Conservation (phyloP, 1,140 invertebrate species). For the Zaprionus lachaisei region DNA sequence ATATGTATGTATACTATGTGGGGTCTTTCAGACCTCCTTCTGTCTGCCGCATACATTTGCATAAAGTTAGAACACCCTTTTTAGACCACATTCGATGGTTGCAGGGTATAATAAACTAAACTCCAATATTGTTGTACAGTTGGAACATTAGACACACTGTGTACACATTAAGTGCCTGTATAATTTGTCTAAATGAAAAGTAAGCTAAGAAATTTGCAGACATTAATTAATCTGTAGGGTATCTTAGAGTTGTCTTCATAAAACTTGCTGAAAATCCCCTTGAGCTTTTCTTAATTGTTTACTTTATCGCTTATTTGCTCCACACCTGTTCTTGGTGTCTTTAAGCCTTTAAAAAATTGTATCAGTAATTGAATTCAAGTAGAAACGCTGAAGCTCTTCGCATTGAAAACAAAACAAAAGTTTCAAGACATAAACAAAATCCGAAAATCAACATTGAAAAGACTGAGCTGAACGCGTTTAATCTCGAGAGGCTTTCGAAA, state of each 20-base stretch:
- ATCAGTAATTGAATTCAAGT: conserved; percentile 18
- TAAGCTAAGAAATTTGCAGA: neutral
- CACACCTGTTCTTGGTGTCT: neutral
- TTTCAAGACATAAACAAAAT: conserved; percentile 2
- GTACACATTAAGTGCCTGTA: neutral
- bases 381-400: neutral
- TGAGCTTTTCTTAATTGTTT: neutral
- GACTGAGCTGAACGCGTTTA: conserved; percentile 27
- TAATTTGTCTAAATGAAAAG: neutral
- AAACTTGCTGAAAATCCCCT: neutral
- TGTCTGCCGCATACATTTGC: no score
- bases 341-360: conserved; percentile 9
- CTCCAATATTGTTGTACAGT: neutral
- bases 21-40: fast-evolving
- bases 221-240: neutral
- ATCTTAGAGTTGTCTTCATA: neutral
- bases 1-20: no score
- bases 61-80: no score
- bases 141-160: neutral
- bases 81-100: no score
- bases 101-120: neutral
- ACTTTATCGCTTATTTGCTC: neutral
- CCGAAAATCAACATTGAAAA: conserved; percentile 23
- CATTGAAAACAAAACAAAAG: neutral
- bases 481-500: conserved; percentile 51